Base-by-base conservation (phyloP, 1,140 invertebrate species). In the Drosophila novamexicana region DNA sequence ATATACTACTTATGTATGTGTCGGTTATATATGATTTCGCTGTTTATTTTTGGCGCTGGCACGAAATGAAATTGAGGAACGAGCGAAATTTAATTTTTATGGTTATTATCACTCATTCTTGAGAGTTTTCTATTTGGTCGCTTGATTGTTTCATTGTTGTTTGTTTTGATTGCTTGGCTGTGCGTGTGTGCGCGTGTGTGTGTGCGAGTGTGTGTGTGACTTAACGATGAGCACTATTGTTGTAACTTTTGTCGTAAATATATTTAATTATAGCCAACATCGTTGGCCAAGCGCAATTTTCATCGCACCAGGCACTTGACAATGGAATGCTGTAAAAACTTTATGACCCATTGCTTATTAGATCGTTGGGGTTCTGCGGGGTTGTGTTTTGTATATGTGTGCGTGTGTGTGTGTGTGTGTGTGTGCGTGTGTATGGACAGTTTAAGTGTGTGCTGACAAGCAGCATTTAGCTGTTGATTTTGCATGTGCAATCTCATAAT, bases 31-130 rank as follows among this genome's bases (percentile, higher is more conserved):
- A 39, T 52, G 14, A 54, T 56, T 63, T 82, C 39, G 58, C 12
- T 39, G 16, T 79, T 79, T 86, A 86, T 86, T 85, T 85, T 82
- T 69, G 72, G 81, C 74, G 29, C 40, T 70, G 56, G 39, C 75
- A 75, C 66, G 37, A 72, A 72, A 69, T 37, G 63, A 65, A 75
- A 57, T 57, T 63, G 50, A 34, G 58, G 22, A 57, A 57, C 16
- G 22, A 57, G 58, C 44, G 59, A 79, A 73, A 77, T 81, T 81
- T 68, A 62, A 74, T 47, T 59, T 65, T 62, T 56, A 61, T 64
- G 58, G 45, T 76, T 79, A 85, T 75, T 78, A 85, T 81, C 67
- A 69, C 67, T 56, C 70, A 42, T 50, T 72, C 69, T 68, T 78
- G 45, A 47, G 37, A 44, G 14, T 36, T 36, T 53, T 45, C 36